Conservation (phyloP, 2,888 invertebrate genomes). For the Xylota segnis region DNA sequence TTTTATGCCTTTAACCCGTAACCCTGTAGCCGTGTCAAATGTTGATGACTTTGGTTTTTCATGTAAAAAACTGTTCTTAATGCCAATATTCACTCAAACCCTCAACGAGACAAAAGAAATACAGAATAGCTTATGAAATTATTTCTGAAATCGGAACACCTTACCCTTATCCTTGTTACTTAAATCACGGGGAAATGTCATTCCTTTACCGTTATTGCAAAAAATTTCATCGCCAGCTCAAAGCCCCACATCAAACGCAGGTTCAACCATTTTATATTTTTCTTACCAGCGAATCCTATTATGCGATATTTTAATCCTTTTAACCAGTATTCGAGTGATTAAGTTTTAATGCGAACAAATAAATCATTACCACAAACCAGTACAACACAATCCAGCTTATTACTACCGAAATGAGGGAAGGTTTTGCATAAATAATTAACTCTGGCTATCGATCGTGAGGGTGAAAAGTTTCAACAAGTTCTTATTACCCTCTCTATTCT, state of each 20-base stretch:
- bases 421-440: conserved; percentile 52
- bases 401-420: conserved; percentile 1
- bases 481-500: conserved; percentile 40
- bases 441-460: conserved; percentile 21
- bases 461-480: conserved; percentile 39
- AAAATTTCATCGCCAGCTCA: neutral
- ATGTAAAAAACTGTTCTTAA: too few species aligned
- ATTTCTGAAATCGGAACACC: neutral
- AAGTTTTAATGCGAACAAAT: conserved; percentile 28
- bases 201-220: neutral
- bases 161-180: neutral
- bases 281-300: conserved; percentile 4
- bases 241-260: neutral
- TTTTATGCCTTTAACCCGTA: too few species aligned
- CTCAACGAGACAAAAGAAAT: too few species aligned
- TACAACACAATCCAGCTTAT: conserved; percentile 17
- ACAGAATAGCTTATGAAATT: neutral
- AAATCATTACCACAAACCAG: conserved; percentile 31
- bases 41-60: too few species aligned
- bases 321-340: conserved; percentile 16
- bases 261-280: neutral
- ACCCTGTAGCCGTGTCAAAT: too few species aligned
- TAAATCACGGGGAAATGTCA: neutral
- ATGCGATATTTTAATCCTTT: conserved; percentile 13
- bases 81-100: too few species aligned